phyloP scores from a whole-genome alignment of 92 coral and sea anemone species.

The Diadumene lineata region DNA sequence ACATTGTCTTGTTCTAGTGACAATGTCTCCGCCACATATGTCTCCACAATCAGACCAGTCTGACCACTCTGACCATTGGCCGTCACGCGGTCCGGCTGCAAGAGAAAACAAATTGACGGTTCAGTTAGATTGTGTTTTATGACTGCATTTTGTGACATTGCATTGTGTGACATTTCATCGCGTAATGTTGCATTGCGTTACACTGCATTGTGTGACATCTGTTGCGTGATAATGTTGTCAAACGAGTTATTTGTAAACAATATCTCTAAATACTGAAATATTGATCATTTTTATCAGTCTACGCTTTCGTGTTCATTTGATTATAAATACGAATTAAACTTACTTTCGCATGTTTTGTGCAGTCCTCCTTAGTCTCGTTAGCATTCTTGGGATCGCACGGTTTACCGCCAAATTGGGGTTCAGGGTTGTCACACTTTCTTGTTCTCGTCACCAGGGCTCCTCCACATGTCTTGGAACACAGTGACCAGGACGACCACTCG shows the following conservation, averaged over 20 bases:
- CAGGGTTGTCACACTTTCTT: conserved; percentile 71
- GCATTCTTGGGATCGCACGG: conserved; percentile 48
- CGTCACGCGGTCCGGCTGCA: conserved; percentile 75
- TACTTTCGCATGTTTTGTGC: conserved; percentile 76
- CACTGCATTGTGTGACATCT: too few species aligned
- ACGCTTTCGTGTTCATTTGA: too few species aligned
- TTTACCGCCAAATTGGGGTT: conserved; percentile 61
- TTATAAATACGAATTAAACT: too few species aligned
- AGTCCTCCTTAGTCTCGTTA: conserved; percentile 69
- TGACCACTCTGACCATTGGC: conserved; percentile 81
- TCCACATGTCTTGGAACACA: conserved; percentile 76
- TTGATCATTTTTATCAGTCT: too few species aligned
- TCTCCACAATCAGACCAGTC: conserved; percentile 71
- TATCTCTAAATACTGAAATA: too few species aligned
- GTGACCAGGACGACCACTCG: conserved; percentile 73
- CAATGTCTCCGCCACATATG: conserved; percentile 76
- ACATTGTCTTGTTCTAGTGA: conserved; percentile 62
- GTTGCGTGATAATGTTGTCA: too few species aligned
- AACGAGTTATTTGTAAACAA: too few species aligned
- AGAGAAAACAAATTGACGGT: too few species aligned
- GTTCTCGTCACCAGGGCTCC: conserved; percentile 70
- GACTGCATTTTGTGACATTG: too few species aligned
- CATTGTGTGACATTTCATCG: too few species aligned
- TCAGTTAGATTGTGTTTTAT: too few species aligned
- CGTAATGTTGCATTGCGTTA: too few species aligned